These are phyloP conservation scores for Drosophila birchii DNA, from an alignment of 2,888 invertebrate genomes.

Conservation along the genomic window DNA sequence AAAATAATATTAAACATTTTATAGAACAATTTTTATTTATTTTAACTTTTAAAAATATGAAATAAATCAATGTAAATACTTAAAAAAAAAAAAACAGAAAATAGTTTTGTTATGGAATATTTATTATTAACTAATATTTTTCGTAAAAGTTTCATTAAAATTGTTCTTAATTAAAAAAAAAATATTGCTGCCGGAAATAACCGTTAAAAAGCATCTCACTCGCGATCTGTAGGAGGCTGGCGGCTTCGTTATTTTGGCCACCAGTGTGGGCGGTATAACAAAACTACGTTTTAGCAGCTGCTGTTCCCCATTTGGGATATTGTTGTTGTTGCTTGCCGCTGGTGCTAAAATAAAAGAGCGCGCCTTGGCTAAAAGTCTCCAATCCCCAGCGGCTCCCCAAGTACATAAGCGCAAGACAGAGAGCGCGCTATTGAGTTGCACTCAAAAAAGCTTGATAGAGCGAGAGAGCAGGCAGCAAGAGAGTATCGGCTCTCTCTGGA, in stretches of 20 bases:
- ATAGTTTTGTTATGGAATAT: too few species aligned
- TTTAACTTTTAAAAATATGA: too few species aligned
- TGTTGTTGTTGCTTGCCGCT: conserved; percentile 22
- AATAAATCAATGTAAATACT: too few species aligned
- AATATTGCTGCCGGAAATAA: background rate
- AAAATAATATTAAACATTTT: too few species aligned
- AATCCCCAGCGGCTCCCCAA: conserved; percentile 20
- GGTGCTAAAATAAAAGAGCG: conserved; percentile 28
- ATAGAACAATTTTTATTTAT: too few species aligned
- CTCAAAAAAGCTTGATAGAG: conserved; percentile 79
- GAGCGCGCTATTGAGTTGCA: conserved; percentile 56
- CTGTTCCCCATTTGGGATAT: conserved; percentile 8
- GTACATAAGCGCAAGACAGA: conserved; percentile 32
- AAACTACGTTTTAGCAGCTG: conserved; percentile 44
- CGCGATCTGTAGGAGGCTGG: conserved; percentile 10
- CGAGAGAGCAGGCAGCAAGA: conserved; percentile 33
- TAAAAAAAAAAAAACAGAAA: too few species aligned
- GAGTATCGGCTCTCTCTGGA: conserved; percentile 50
- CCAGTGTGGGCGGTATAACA: conserved; percentile 34
- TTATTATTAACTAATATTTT: too few species aligned
- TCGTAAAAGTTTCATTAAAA: too few species aligned
- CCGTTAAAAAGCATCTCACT: conserved; percentile 18
- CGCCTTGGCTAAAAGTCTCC: too few species aligned
- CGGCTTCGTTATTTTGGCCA: conserved; percentile 29
- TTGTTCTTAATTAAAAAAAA: too few species aligned